Base-by-base conservation (phyloP, 2,797 vertebrate genomes). In the Percopsis omiscomaycus region DNA sequence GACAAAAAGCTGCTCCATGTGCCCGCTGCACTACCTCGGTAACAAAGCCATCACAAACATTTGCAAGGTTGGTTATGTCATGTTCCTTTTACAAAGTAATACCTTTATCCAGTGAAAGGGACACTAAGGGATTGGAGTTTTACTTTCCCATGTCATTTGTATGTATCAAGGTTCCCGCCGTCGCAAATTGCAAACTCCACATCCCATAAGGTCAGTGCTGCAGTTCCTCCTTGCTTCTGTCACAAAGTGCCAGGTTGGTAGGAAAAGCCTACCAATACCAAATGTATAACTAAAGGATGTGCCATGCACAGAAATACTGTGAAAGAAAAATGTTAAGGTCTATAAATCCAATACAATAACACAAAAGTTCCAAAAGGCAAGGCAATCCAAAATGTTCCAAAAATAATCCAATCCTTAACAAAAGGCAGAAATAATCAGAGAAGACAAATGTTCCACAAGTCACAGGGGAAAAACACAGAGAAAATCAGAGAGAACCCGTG, bases 51-150 rank as follows among this genome's bases (percentile, higher is more conserved):
- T 87, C 83, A 87, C 83, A 86, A 82, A 85, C 81, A 88, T 89
- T 88, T 87, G 83, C 84, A 86, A 87, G 86, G 87, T 81, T 85
- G 81, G 83, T 89, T 89, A 89, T 89, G 84, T 88, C 85, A 88
- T 86, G 78, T 86, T 86, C 83, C 75, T 86, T 83, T 89, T 80
- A 84, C 84, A 86, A 85, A 84, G 84, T 79, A 84, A 83, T 84
- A 89, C 78, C 83, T 83, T 86, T n/a, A n/a, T n/a, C 75, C 73
- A 87, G 86, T 82, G 27, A 8, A 83, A 42, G 61, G 60, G 77
- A 88, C 86, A 83, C 84, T 67, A 74, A 86, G 84, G 84, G 77
- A 82, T 84, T 86, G 78, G 71, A 85, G 83, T 87, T 86, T 81
- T 82, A 83, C 71, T 77, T 84, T 73, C 68, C 72, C 61, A 64